phyloP scores from a whole-genome alignment of 2,797 vertebrate species.

The Syndactyla subalaris region DNA sequence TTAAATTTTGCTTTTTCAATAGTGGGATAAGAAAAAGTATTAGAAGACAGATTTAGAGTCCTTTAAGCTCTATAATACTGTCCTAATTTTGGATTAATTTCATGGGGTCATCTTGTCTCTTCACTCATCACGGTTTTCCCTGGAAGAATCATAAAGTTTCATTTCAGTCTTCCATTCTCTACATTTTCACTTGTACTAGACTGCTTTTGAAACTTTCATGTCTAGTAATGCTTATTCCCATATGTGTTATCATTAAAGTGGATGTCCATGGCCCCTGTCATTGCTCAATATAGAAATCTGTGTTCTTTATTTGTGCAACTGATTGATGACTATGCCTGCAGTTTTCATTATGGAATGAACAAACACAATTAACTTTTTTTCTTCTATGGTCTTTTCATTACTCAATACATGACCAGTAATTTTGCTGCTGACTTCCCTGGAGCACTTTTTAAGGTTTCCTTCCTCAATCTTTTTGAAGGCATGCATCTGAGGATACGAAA shows the following conservation, averaged over 20 bases:
- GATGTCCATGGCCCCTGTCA: not conserved
- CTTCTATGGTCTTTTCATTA: conserved; percentile 3
- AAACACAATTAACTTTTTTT: conserved; percentile 25
- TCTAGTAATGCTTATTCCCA: not conserved
- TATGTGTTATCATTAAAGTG: not conserved
- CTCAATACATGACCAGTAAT: conserved; percentile 24
- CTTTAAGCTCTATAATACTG: not conserved
- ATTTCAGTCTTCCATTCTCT: not conserved
- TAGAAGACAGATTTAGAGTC: not conserved
- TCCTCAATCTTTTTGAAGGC: conserved; percentile 30
- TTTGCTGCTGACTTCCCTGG: conserved; percentile 17
- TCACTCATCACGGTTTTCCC: not conserved
- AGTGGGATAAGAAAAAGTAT: not conserved
- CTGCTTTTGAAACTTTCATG: not conserved
- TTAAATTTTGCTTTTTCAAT: not conserved
- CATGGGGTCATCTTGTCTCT: not conserved
- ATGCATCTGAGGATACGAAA: conserved; percentile 1
- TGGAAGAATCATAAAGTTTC: not conserved
- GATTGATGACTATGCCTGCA: conserved; percentile 21
- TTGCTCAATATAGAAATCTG: not conserved
- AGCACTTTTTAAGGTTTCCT: not conserved
- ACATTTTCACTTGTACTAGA: not conserved
- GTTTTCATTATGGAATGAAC: conserved; percentile 25
- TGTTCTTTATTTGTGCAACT: not conserved
- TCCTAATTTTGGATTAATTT: not conserved